These are phyloP conservation scores for Clupea harengus DNA, from an alignment of 2,113 vertebrate genomes.

Conservation along the genomic window DNA sequence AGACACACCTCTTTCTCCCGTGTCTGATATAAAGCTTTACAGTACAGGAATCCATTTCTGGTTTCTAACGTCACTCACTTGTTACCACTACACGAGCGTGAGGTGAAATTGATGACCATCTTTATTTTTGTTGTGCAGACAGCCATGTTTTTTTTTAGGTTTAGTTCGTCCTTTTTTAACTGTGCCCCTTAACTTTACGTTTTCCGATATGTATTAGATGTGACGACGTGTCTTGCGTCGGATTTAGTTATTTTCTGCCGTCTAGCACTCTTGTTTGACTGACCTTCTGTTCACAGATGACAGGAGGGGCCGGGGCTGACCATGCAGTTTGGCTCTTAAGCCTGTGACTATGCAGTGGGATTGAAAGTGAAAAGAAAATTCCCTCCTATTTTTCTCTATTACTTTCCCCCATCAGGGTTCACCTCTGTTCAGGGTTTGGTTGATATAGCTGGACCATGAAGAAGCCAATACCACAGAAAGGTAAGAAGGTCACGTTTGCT, in stretches of 20 bases:
- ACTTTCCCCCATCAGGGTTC: neutral
- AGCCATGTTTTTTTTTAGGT: too few relatives aligned
- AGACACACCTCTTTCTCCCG: neutral
- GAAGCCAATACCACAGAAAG: constrained; percentile 88
- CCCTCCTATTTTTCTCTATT: constrained; percentile 25
- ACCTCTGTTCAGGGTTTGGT: neutral
- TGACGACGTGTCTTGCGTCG: neutral
- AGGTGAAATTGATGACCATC: neutral
- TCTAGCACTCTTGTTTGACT: neutral
- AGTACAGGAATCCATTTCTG: too few relatives aligned
- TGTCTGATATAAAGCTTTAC: neutral
- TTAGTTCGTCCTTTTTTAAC: too few relatives aligned
- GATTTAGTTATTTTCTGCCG: neutral
- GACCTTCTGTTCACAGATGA: neutral
- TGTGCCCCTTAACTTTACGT: neutral
- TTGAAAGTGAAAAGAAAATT: neutral
- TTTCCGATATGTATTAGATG: neutral
- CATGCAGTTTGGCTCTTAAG: neutral
- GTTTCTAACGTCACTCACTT: neutral
- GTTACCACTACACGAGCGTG: neutral
- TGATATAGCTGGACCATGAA: constrained; percentile 79
- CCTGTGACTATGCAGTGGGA: neutral
- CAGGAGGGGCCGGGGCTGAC: neutral
- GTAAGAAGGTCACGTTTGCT: constrained; percentile 61
- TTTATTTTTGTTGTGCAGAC: neutral